phyloP scores from a whole-genome alignment of 2,888 invertebrate genomes.

The Scaptodrosophila latifasciaeformis region DNA sequence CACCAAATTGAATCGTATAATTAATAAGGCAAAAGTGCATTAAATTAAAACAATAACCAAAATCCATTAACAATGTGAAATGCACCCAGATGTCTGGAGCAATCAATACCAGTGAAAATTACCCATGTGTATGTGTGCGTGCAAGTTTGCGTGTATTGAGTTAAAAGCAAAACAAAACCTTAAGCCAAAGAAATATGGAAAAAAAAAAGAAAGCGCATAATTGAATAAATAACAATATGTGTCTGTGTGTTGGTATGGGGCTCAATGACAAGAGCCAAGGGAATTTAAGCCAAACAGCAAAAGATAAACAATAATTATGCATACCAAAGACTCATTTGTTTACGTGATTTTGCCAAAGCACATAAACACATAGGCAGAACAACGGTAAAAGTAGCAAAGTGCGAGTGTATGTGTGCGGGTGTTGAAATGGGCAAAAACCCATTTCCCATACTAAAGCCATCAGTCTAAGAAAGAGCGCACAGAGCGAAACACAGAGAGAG shows the following conservation, averaged over 20 bases:
- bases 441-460: too few relatives aligned
- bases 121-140: slow-evolving; percentile 11
- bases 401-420: slow-evolving; percentile 33
- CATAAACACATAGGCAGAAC: slow-evolving; percentile 10
- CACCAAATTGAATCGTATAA: slow-evolving; percentile 30
- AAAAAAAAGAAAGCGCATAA: slow-evolving; percentile 61
- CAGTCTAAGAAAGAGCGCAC: too few relatives aligned
- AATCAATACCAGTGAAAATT: slow-evolving; percentile 51
- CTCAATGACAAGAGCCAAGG: slow-evolving; percentile 49
- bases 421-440: too few relatives aligned
- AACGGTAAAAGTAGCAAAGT: background rate
- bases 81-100: slow-evolving; percentile 18
- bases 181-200: background rate
- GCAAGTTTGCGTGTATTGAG: too few relatives aligned
- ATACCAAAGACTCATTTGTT: slow-evolving; percentile 44
- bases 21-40: slow-evolving; percentile 25
- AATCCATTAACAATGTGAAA: slow-evolving; percentile 35
- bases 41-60: slow-evolving; percentile 14
- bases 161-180: slow-evolving; percentile 57
- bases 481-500: background rate
- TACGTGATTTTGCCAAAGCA: slow-evolving; percentile 48
- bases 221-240: slow-evolving; percentile 63
- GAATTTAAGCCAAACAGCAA: slow-evolving; percentile 30
- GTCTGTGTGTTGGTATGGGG: slow-evolving; percentile 17
- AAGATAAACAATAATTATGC: slow-evolving; percentile 28